Base-by-base conservation (phyloP, 2,113 vertebrate genomes). In the Hippocampus barbouri region DNA sequence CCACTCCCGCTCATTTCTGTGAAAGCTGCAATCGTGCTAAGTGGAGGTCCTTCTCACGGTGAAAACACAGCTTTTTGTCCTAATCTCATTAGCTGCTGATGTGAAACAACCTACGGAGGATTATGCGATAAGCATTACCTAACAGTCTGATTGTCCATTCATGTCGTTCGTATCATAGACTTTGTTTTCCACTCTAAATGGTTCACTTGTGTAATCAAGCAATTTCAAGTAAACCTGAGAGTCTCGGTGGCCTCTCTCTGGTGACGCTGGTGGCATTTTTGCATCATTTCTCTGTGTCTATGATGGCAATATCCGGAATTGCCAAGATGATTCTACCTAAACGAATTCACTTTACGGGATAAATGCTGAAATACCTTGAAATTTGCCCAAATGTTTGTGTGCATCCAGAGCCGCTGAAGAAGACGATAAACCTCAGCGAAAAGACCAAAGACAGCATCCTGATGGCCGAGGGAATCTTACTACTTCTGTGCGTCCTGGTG, bases 401-500 rank as follows among this genome's bases (percentile, higher is more conserved):
- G 10, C 16, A 1, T 15, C 43, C 61, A 93, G 92, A 11, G 16
- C 83, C 87, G 0, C 4, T 91, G 38, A 2, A 68, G 10, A 92
- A 90, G 79, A 79, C 65, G 0, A 75, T 93, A 74, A 72, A 88
- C 70, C 45, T 93, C 60, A 88, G 70, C 0, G 91, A 93, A 73
- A 72, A 4, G 20, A 76, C 76, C 66, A 93, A 93, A 82, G 92
- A 93, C 84, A 80, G n/a, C 34, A 89, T 93, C 84, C 87, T 93
- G 68, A 86, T 60, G 1, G 72, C 66, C 14, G 87, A 93, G 74
- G 93, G 89, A 11, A 15, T 93, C 57, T 34, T 93, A 1, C 85
- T 93, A 54, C 59, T 93, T 1, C 30, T 93, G 38, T 87, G 79
- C 66, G 83, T 91, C 68, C 3, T 92, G 15, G 0, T 91, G 54